Percentiles rank a stretch among this genome's conserved stretches.
These are phyloP conservation scores for Ochropleura plecta DNA, from an alignment of 2,888 invertebrate species.

Conservation along the genomic window DNA sequence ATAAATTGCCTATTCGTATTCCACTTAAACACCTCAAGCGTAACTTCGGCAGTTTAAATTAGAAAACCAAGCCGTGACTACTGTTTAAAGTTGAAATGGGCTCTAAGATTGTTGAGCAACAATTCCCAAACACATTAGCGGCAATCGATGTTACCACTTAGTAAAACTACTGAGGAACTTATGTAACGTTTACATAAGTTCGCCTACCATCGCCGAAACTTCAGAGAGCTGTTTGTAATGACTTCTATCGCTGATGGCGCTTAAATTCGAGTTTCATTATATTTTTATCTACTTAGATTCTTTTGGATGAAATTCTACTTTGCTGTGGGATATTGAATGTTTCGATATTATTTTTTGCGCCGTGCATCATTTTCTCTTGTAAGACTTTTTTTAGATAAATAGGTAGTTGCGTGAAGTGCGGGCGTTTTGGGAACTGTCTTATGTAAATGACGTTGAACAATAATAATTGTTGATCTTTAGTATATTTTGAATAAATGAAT, in stretches of 20 bases:
- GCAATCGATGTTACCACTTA: constrained; percentile 71
- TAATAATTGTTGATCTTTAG: too few relatives aligned
- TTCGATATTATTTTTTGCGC: background rate
- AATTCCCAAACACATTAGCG: constrained; percentile 69
- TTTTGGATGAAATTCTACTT: constrained; percentile 16
- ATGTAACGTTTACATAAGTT: constrained; percentile 69
- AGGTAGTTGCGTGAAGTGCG: too few relatives aligned
- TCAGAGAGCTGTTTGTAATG: constrained; percentile 75
- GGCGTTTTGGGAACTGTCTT: too few relatives aligned
- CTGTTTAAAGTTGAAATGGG: constrained; percentile 64
- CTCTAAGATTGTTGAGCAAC: constrained; percentile 67
- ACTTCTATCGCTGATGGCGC: constrained; percentile 72
- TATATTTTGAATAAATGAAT: too few relatives aligned
- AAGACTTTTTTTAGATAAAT: too few relatives aligned
- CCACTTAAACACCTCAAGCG: constrained; percentile 47
- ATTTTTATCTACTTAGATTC: constrained; percentile 55
- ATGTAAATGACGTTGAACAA: too few relatives aligned
- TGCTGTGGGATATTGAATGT: constrained; percentile 6
- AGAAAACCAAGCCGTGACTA: constrained; percentile 61
- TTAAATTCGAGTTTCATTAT: constrained; percentile 61
- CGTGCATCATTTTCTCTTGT: too few relatives aligned
- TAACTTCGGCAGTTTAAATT: constrained; percentile 64
- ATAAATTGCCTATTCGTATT: constrained; percentile 53
- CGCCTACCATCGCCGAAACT: constrained; percentile 62
- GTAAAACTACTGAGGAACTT: constrained; percentile 71